phyloP scores from a whole-genome alignment of 2,888 invertebrate species.

The Tinea pellionella region DNA sequence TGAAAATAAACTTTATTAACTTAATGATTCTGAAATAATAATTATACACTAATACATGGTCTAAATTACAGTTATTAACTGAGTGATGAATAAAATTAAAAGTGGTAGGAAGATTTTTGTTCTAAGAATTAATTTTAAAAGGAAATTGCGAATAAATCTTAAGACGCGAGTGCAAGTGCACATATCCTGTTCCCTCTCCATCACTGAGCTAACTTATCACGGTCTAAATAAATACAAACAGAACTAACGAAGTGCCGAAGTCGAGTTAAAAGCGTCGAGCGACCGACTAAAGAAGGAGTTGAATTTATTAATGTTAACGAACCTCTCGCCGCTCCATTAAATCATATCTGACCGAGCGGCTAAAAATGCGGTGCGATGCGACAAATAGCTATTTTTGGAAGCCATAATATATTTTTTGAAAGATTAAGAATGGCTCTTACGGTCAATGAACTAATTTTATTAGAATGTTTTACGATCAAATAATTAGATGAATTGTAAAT shows the following conservation, averaged over 20 bases:
- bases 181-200: slow-evolving; percentile 45
- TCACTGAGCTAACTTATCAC: slow-evolving; percentile 55
- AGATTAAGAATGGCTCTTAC: slow-evolving; percentile 4
- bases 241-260: slow-evolving; percentile 61
- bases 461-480: background rate
- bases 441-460: slow-evolving; percentile 9
- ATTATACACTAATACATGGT: background rate
- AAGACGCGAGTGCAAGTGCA: background rate
- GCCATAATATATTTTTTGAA: slow-evolving; percentile 23
- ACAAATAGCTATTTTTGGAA: slow-evolving; percentile 39
- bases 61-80: background rate
- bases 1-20: background rate
- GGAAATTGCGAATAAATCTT: slow-evolving; percentile 25
- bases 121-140: slow-evolving; percentile 13
- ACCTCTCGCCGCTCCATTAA: slow-evolving; percentile 55
- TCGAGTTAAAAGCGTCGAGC: slow-evolving; percentile 55
- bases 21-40: too few species aligned
- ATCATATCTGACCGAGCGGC: slow-evolving; percentile 62
- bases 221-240: slow-evolving; percentile 61
- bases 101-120: background rate
- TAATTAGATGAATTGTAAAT: background rate
- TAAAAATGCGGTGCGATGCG: slow-evolving; percentile 49
- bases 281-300: slow-evolving; percentile 28
- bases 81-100: background rate
- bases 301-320: slow-evolving; percentile 63